phyloP scores from a whole-genome alignment of 2,113 vertebrate genomes.

The Cyrtonyx montezumae region DNA sequence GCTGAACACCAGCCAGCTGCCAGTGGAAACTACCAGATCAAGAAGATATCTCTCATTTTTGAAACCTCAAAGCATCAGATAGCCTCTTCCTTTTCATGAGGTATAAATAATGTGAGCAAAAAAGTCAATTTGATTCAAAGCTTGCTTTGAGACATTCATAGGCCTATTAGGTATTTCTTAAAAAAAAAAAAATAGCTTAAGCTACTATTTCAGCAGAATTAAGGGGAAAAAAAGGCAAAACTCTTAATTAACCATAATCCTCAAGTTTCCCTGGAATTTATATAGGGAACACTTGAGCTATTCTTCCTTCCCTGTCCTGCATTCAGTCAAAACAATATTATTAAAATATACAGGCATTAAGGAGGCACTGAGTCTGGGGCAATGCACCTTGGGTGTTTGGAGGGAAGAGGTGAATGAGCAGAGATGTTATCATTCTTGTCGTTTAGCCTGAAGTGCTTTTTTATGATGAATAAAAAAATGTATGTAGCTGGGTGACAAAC shows the following conservation, averaged over 20 bases:
- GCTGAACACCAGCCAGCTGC: not conserved
- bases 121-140: not conserved
- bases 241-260: not conserved
- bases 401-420: not conserved
- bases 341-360: not conserved
- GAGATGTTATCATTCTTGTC: not conserved
- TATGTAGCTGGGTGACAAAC: not conserved
- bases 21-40: not conserved
- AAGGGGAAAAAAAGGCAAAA: not conserved
- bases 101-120: not conserved
- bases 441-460: not conserved
- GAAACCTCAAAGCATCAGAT: not conserved
- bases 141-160: not conserved
- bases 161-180: not conserved
- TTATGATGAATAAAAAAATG: not conserved
- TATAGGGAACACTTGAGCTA: not conserved
- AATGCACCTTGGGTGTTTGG: not conserved
- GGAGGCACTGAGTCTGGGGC: not conserved
- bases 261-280: not conserved
- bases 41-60: not conserved
- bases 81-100: not conserved
- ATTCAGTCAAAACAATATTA: not conserved
- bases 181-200: not conserved
- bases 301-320: not conserved
- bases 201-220: not conserved